Percentiles rank a stretch among this genome's conserved stretches.
phyloP scores from a whole-genome alignment of 2,888 invertebrate genomes.

The Leucozona laternaria region DNA sequence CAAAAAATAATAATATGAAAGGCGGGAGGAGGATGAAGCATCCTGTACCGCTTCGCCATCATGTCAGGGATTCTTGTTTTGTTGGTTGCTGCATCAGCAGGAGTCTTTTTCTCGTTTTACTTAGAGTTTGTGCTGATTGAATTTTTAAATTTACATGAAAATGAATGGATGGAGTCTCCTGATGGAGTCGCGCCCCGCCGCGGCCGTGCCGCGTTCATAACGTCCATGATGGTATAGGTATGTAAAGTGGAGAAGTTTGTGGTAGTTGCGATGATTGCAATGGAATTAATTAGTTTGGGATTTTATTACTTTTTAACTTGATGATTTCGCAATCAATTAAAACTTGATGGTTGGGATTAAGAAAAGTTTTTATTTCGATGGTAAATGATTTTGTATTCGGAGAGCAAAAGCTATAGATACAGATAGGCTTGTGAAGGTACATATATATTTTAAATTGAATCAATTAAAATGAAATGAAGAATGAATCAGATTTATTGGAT shows the following conservation, averaged over 20 bases:
- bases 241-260: slow-evolving; percentile 60
- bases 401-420: background rate
- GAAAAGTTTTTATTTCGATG: slow-evolving; percentile 60
- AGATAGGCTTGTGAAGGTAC: background rate
- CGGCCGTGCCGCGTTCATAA: background rate
- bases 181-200: too few species aligned
- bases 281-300: slow-evolving; percentile 75
- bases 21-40: background rate
- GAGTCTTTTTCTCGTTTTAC: slow-evolving; percentile 60
- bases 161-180: slow-evolving; percentile 9
- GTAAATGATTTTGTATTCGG: background rate
- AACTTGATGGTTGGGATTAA: slow-evolving; percentile 71
- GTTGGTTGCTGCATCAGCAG: slow-evolving; percentile 25
- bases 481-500: background rate
- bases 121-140: slow-evolving; percentile 75
- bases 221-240: background rate
- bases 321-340: slow-evolving; percentile 75
- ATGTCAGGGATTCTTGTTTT: slow-evolving; percentile 50
- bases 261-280: slow-evolving; percentile 75
- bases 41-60: slow-evolving; percentile 16
- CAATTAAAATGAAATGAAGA: slow-evolving; percentile 10
- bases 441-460: background rate
- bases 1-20: background rate
- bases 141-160: slow-evolving; percentile 75
- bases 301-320: slow-evolving; percentile 74